Conservation (phyloP, 2,113 vertebrate species). For the Nyctibius bracteatus region DNA sequence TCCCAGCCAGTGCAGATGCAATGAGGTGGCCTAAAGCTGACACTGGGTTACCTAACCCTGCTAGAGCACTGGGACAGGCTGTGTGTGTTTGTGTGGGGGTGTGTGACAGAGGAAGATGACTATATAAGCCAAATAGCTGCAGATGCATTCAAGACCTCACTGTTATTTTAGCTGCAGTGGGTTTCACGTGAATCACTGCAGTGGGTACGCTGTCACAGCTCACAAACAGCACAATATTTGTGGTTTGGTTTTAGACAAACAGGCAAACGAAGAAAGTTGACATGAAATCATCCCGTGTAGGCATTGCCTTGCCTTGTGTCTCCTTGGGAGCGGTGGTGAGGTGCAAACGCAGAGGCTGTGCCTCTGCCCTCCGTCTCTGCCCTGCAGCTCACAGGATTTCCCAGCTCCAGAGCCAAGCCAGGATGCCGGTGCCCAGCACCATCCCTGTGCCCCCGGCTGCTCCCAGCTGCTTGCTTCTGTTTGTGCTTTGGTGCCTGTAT, state of each 20-base stretch:
- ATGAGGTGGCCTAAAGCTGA: not conserved
- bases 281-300: not conserved
- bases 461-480: not conserved
- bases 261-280: not conserved
- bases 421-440: not conserved
- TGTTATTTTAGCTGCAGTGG: not conserved
- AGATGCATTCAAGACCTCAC: not conserved
- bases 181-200: not conserved
- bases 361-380: not conserved
- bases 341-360: not conserved
- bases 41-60: not conserved
- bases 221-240: not conserved
- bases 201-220: not conserved
- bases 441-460: fast-evolving
- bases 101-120: not conserved
- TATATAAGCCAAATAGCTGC: not conserved
- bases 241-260: not conserved
- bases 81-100: not conserved
- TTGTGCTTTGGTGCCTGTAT: not conserved
- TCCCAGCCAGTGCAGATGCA: not conserved
- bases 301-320: not conserved
- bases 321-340: not conserved
- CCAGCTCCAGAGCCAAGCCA: not conserved
- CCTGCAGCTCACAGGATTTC: not conserved
- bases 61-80: not conserved